Evolutionary conservation across 2,113 vertebrate genomes (phyloP).

Genomic region (Microcebus tavaratra): DNA sequence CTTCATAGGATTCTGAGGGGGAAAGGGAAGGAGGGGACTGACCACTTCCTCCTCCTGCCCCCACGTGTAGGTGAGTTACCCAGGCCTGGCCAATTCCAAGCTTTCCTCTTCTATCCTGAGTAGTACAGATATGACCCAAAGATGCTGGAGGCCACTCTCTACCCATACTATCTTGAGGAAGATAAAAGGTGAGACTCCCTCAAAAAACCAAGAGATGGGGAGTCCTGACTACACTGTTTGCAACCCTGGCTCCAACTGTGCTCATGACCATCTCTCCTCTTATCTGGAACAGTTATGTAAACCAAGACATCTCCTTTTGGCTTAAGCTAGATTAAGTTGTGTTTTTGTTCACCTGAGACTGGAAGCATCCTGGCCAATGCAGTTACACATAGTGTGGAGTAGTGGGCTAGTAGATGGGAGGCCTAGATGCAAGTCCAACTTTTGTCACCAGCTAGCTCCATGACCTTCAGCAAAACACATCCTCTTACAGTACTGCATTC

Average conservation of each 20-base stretch:
- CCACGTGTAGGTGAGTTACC: background rate
- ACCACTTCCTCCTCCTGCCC: background rate
- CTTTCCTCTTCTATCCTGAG: background rate
- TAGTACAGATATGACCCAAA: background rate
- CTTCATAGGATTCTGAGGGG: background rate
- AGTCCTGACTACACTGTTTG: background rate
- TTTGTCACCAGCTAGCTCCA: conserved; percentile 3
- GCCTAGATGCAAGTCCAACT: background rate
- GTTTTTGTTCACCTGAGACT: background rate
- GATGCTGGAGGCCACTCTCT: background rate
- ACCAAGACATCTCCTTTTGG: background rate
- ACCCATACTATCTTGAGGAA: background rate
- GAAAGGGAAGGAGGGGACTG: too few species aligned
- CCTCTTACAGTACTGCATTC: conserved; percentile 32
- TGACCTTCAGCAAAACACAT: conserved; percentile 56
- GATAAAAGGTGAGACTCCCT: background rate
- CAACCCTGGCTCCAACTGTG: background rate
- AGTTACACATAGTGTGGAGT: background rate
- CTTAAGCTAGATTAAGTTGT: background rate
- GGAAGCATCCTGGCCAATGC: background rate
- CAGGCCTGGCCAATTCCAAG: background rate
- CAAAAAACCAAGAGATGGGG: background rate
- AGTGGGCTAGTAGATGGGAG: background rate
- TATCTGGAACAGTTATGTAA: background rate
- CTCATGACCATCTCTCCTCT: background rate